A percentile compares a stretch with the other conserved stretches of the same genome.
Conservation (phyloP, 2,888 invertebrate species). For the Psylliodes chrysocephalus region DNA sequence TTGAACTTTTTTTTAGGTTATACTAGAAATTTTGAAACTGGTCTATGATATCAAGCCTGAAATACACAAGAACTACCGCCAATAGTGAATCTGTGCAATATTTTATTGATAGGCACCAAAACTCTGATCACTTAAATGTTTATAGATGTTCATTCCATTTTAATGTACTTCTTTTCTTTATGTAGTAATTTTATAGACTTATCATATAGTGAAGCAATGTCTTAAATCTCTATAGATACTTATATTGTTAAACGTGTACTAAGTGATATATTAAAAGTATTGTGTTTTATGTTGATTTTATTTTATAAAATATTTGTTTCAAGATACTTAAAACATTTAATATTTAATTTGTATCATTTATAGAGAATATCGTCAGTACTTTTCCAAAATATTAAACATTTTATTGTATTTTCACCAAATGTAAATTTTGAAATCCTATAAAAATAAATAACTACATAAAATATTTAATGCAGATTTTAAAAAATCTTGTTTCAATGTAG, state of each 20-base stretch:
- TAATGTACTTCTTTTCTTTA: slow-evolving; percentile 31
- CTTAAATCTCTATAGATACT: slow-evolving; percentile 24
- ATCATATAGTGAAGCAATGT: slow-evolving; percentile 9
- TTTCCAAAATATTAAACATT: too few relatives aligned
- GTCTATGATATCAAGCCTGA: slow-evolving; percentile 94
- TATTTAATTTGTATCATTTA: too few relatives aligned
- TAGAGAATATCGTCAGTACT: too few relatives aligned
- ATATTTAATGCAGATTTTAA: too few relatives aligned
- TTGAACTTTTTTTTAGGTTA: slow-evolving; percentile 79
- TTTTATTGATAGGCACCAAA: slow-evolving; percentile 25
- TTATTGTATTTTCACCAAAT: too few relatives aligned
- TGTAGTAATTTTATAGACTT: slow-evolving; percentile 29
- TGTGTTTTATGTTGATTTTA: slow-evolving; percentile 5
- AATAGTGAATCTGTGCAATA: slow-evolving; percentile 36
- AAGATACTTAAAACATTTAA: too few relatives aligned
- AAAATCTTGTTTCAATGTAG: too few relatives aligned
- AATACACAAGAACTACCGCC: slow-evolving; percentile 88
- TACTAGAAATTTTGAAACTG: slow-evolving; percentile 80
- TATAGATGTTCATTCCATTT: slow-evolving; percentile 42
- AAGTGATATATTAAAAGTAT: slow-evolving; percentile 29
- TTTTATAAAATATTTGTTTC: too few relatives aligned
- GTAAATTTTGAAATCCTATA: too few relatives aligned
- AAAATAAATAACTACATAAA: too few relatives aligned
- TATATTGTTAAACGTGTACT: slow-evolving; percentile 26
- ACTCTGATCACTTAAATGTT: slow-evolving; percentile 29